Evolutionary conservation across 2,113 vertebrate genomes (phyloP).

Genomic region (Pseudopipra pipra): DNA sequence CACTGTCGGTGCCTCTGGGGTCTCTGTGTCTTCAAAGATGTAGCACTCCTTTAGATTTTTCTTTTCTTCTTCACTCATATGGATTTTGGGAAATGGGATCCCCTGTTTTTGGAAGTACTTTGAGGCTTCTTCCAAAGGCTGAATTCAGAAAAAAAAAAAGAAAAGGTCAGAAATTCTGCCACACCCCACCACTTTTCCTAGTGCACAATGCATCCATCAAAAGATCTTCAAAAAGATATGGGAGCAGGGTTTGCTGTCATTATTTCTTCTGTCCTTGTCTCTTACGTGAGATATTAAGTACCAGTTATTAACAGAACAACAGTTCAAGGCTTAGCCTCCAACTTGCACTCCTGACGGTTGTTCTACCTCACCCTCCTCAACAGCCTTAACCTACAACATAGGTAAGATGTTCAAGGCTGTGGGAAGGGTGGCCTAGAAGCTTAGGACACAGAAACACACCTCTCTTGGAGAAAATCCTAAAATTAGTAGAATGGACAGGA

Average conservation of each 20-base stretch:
- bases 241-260: accelerated
- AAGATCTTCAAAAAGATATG: neutral
- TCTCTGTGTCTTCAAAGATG: constrained; percentile 71
- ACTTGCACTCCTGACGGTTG: neutral
- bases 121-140: constrained; percentile 73
- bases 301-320: neutral
- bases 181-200: neutral
- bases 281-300: neutral
- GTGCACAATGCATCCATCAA: neutral
- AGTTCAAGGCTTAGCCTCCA: neutral
- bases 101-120: constrained; percentile 70
- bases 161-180: neutral
- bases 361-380: neutral
- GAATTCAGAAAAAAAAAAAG: neutral
- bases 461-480: neutral
- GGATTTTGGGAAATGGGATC: constrained; percentile 75
- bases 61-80: constrained; percentile 61
- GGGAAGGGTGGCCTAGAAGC: neutral
- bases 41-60: constrained; percentile 63
- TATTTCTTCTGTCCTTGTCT: neutral
- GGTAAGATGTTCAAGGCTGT: neutral
- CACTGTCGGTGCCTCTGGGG: constrained; percentile 57
- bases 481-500: neutral
- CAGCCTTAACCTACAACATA: neutral
- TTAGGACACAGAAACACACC: neutral